phyloP scores from a whole-genome alignment of 2,888 invertebrate genomes.

The Seira ritae region DNA sequence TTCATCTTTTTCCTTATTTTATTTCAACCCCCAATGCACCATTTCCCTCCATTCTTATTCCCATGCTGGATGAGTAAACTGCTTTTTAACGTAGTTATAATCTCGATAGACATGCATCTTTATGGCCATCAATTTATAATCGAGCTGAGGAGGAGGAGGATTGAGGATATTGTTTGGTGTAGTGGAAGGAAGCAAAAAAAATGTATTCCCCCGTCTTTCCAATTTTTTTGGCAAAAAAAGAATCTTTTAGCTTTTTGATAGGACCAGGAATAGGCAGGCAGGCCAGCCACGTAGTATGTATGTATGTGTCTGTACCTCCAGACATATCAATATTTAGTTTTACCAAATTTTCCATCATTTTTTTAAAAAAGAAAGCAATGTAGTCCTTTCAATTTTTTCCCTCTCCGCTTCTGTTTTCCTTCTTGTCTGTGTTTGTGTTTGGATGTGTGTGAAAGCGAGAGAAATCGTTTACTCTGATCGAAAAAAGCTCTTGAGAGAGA shows the following conservation, averaged over 20 bases:
- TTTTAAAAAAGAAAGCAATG: conserved; percentile 24
- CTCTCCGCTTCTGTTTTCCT: background rate
- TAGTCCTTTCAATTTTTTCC: conserved; percentile 43
- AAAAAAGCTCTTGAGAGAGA: background rate
- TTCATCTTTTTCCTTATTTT: conserved; percentile 4
- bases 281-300: too few relatives aligned
- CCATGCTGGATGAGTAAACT: background rate
- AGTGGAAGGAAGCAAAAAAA: background rate
- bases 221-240: background rate
- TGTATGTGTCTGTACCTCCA: background rate
- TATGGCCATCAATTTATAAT: conserved; percentile 5
- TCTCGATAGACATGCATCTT: conserved; percentile 5
- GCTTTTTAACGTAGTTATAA: conserved; percentile 1
- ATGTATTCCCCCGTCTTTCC: background rate
- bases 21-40: too few relatives aligned
- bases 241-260: background rate
- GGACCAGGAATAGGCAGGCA: too few relatives aligned
- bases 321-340: conserved; percentile 28
- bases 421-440: too few relatives aligned
- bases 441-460: conserved; percentile 1
- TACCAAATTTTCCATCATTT: conserved; percentile 45
- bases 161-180: background rate
- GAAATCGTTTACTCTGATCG: conserved; percentile 7
- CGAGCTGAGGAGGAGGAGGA: too few relatives aligned
- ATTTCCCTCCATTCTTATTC: background rate